A percentile compares a stretch with the other conserved stretches of the same genome.
Evolutionary conservation across 2,888 invertebrate species (phyloP).

Genomic region (Yponomeuta sedellus): DNA sequence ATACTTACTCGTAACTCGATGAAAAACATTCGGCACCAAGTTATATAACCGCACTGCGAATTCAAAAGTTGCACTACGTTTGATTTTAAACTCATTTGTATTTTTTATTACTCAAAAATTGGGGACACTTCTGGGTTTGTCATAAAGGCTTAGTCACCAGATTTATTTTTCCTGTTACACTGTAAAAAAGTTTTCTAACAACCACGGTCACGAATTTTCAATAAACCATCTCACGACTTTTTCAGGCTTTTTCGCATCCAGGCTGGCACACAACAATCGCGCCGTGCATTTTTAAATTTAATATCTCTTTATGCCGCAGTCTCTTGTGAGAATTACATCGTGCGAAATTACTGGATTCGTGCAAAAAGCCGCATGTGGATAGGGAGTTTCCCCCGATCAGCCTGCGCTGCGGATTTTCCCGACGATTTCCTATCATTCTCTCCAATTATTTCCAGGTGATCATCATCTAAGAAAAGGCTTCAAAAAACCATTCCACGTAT

Average conservation of each 20-base stretch:
- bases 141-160: too few relatives aligned
- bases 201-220: neutral
- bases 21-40: too few relatives aligned
- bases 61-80: too few relatives aligned
- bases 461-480: neutral
- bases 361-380: neutral
- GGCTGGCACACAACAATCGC: neutral
- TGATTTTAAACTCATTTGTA: too few relatives aligned
- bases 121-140: too few relatives aligned
- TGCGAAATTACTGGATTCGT: neutral
- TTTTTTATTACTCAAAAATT: too few relatives aligned
- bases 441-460: neutral
- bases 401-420: neutral
- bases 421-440: neutral
- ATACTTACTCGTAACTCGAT: too few relatives aligned
- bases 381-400: neutral
- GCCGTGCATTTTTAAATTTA: neutral
- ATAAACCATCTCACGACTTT: neutral
- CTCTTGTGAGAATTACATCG: neutral
- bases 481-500: neutral
- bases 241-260: neutral
- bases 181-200: neutral
- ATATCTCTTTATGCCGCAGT: neutral
- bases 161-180: neutral
- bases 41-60: too few relatives aligned